Evolutionary conservation across 2,888 invertebrate species (phyloP).

Genomic region (Drosophila villosipedis): DNA sequence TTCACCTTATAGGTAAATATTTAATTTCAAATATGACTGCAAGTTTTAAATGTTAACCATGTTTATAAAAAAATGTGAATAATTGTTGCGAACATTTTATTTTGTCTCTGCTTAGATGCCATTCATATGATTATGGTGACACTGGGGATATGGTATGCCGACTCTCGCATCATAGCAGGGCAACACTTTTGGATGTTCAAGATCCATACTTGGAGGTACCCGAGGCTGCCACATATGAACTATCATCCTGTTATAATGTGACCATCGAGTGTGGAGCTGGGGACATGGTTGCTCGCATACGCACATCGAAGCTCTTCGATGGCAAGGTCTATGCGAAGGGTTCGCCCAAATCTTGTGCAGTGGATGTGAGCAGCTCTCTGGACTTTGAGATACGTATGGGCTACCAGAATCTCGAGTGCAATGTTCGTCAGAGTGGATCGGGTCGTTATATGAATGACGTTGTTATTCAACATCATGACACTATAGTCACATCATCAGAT

Average conservation of each 20-base stretch:
- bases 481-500: slow-evolving; percentile 96
- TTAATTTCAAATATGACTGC: neutral
- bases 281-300: slow-evolving; percentile 96
- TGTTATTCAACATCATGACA: slow-evolving; percentile 97
- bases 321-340: slow-evolving; percentile 97
- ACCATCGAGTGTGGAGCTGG: slow-evolving; percentile 95
- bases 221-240: slow-evolving; percentile 96
- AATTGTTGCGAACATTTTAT: neutral
- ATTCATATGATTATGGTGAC: slow-evolving; percentile 96
- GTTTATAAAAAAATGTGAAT: neutral
- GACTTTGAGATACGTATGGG: slow-evolving; percentile 96
- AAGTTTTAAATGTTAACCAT: neutral
- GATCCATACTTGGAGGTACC: slow-evolving; percentile 95
- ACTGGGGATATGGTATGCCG: slow-evolving; percentile 96
- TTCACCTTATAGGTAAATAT: slow-evolving; percentile 90
- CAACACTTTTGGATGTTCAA: slow-evolving; percentile 94
- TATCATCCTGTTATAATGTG: slow-evolving; percentile 96
- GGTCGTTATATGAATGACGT: slow-evolving; percentile 95
- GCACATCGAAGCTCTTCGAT: slow-evolving; percentile 95
- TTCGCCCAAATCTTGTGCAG: slow-evolving; percentile 95
- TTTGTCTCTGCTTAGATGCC: slow-evolving; percentile 91
- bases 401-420: slow-evolving; percentile 96
- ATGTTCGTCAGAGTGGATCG: slow-evolving; percentile 93
- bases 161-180: slow-evolving; percentile 94
- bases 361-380: slow-evolving; percentile 93